phyloP scores from a whole-genome alignment of 2,888 invertebrate genomes.

The Lymantria dispar region DNA sequence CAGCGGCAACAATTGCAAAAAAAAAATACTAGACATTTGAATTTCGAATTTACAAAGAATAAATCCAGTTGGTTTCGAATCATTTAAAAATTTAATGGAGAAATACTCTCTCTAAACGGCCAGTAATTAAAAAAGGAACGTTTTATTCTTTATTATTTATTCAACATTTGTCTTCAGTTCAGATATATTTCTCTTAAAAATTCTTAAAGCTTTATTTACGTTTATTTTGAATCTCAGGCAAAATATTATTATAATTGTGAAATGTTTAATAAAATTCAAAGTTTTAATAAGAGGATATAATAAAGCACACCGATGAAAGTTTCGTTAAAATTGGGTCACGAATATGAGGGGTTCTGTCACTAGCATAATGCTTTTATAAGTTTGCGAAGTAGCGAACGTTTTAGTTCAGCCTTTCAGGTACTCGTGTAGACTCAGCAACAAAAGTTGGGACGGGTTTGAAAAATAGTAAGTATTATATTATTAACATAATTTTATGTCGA shows the following conservation, averaged over 20 bases:
- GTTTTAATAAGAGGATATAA: constrained; percentile 20
- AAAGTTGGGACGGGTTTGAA: constrained; percentile 6
- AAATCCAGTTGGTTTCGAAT: constrained; percentile 9
- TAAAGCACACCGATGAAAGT: constrained; percentile 27
- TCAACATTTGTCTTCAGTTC: not conserved
- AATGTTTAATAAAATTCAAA: constrained; percentile 16
- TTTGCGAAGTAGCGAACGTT: constrained; percentile 18
- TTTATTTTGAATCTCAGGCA: no score
- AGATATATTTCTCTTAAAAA: not conserved
- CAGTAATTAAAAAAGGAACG: not conserved
- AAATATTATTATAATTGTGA: not conserved
- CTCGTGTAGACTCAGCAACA: constrained; percentile 10
- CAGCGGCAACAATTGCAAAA: constrained; percentile 40
- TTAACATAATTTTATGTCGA: constrained; percentile 5
- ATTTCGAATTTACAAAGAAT: constrained; percentile 21
- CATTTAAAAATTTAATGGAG: constrained; percentile 1
- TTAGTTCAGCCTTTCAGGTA: constrained; percentile 16
- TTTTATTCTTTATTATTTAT: not conserved
- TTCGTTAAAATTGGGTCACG: constrained; percentile 27
- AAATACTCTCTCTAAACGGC: not conserved
- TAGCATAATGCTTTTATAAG: constrained; percentile 25
- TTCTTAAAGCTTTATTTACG: no score
- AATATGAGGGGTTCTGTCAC: constrained; percentile 33
- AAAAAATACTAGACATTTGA: constrained; percentile 16
- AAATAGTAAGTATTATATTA: constrained; percentile 2